Percentiles rank a stretch among this genome's conserved stretches.
phyloP scores from a whole-genome alignment of 1,140 invertebrate species.

The Drosophila baimaii region DNA sequence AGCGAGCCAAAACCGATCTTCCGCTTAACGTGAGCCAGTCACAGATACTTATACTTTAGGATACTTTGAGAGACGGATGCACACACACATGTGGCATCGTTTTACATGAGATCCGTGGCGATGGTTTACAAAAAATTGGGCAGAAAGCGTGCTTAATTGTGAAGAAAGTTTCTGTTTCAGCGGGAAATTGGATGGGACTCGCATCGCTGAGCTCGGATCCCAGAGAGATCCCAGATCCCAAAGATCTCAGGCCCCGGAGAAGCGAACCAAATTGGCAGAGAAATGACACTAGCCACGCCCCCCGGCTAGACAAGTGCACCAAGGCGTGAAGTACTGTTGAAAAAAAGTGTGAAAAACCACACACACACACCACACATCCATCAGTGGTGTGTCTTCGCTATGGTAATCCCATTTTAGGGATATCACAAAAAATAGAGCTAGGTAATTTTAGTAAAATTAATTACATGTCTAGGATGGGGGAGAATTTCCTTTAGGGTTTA shows the following conservation, averaged over 20 bases:
- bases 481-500: conserved; percentile 29
- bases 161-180: conserved; percentile 66
- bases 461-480: conserved; percentile 37
- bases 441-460: conserved; percentile 83
- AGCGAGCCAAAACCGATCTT: conserved; percentile 72
- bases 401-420: conserved; percentile 57
- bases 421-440: conserved; percentile 36
- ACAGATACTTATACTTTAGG: conserved; percentile 54
- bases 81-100: conserved; percentile 75
- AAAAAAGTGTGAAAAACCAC: conserved; percentile 79
- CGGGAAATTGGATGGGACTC: conserved; percentile 50
- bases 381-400: conserved; percentile 18
- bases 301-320: conserved; percentile 52
- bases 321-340: conserved; percentile 59
- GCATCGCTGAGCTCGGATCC: conserved; percentile 9
- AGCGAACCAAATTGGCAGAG: conserved; percentile 70
- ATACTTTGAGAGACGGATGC: conserved; percentile 29
- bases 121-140: conserved; percentile 69
- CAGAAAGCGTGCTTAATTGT: conserved; percentile 80
- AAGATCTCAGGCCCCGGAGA: conserved; percentile 56
- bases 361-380: conserved; percentile 43
- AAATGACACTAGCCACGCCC: conserved; percentile 71
- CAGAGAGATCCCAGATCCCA: conserved; percentile 1
- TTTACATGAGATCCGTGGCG: conserved; percentile 75
- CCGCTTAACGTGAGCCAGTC: conserved; percentile 45